Evolutionary conservation across 1,140 invertebrate species (phyloP).

Genomic region (Drosophila kurseongensis): DNA sequence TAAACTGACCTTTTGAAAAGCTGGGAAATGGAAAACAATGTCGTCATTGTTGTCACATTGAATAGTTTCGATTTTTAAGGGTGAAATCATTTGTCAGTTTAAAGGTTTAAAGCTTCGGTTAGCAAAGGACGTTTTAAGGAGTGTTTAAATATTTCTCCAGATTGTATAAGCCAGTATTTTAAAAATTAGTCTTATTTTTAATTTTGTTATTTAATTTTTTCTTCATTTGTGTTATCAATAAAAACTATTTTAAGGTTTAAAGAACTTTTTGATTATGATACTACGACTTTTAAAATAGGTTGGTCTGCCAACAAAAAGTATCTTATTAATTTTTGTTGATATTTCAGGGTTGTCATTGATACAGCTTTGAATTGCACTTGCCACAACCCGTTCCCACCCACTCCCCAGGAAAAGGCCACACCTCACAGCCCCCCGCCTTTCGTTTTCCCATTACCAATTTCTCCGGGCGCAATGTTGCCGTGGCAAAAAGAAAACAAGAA

Average conservation of each 20-base stretch:
- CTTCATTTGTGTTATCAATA: no score
- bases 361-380: conserved; percentile 37
- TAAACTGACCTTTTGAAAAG: conserved; percentile 8
- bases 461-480: conserved; percentile 50
- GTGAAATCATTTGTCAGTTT: neutral
- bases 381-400: conserved; percentile 55
- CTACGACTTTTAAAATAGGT: neutral
- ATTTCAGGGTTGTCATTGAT: conserved; percentile 33
- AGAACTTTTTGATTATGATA: no score
- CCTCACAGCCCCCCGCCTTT: conserved; percentile 11
- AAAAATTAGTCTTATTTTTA: no score
- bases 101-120: no score
- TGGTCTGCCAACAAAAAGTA: neutral
- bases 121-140: no score
- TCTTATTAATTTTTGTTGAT: neutral
- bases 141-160: no score
- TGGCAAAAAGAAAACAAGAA: conserved; percentile 72
- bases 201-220: no score
- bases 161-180: no score
- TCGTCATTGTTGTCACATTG: conserved; percentile 20
- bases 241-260: no score
- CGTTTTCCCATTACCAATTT: conserved; percentile 1
- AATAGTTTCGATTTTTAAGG: neutral
- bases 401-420: conserved; percentile 5
- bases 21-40: conserved; percentile 15